Conservation (phyloP, 2,113 vertebrate species). For the Rhombomys opimus region DNA sequence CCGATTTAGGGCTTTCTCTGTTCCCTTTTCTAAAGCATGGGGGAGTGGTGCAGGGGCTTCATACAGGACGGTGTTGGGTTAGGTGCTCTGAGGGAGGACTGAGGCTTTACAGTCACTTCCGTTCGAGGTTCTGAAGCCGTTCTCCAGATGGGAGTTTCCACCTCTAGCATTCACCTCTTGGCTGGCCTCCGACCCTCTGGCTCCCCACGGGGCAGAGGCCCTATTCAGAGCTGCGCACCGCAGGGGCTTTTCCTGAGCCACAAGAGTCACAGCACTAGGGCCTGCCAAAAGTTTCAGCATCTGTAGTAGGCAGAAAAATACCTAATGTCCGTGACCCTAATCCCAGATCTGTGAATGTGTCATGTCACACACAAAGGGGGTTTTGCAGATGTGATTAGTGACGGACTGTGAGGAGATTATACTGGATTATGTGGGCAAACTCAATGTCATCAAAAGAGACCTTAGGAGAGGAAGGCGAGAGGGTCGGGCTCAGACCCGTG, state of each 20-base stretch:
- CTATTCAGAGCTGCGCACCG: not conserved
- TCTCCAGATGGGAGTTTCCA: slow-evolving; percentile 28
- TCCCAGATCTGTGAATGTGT: not conserved
- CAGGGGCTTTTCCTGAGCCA: not conserved
- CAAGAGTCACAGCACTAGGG: not conserved
- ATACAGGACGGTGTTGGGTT: not conserved
- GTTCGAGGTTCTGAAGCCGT: not conserved
- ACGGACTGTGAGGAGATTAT: slow-evolving; percentile 43
- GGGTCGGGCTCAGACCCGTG: not conserved
- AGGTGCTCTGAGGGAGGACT: slow-evolving; percentile 23
- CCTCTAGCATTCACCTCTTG: not conserved
- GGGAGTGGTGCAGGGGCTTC: not conserved
- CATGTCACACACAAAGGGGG: not conserved
- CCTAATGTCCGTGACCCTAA: not conserved
- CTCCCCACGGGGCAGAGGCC: not conserved
- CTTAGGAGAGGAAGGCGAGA: slow-evolving; percentile 12
- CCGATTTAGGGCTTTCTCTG: not conserved
- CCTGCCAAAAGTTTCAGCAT: not conserved
- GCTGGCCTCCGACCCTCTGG: not conserved
- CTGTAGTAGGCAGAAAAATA: not conserved
- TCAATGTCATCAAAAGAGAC: not conserved
- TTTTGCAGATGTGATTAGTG: slow-evolving; percentile 43
- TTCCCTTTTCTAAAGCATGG: slow-evolving; percentile 56
- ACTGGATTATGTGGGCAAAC: slow-evolving; percentile 12
- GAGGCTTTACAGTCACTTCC: not conserved